Evolutionary conservation across 2,888 invertebrate genomes (phyloP), one percentile per base, ranked within the genome.

Genomic region (Stegophylla sp.): DNA sequence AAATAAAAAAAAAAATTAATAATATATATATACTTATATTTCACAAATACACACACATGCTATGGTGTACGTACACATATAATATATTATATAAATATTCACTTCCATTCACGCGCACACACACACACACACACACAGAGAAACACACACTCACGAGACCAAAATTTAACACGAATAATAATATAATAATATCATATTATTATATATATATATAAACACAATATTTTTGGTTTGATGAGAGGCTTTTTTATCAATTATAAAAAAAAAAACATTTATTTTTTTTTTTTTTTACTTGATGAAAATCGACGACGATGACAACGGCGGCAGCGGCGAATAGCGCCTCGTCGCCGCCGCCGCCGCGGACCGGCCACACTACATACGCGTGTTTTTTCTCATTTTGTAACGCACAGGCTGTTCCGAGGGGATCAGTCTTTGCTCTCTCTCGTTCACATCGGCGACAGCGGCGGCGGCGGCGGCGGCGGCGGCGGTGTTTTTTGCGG

Each of bases 341-440:
- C 67, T 45, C 15, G 20, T 20, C 67, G 48, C 67, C 23, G 76
- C 41, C 53, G 34, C 34, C 56, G 34, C 34, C 15, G 4, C 61
- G 7, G 23, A 9, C 9, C 41, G n/a, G n/a, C 28, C 7, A 34
- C n/a, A 20, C 12, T 34, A n/a, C n/a, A n/a, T 15, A 28, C 53
- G 66, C 43, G 77, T 28, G 56, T 53, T 26, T 67, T 26, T 45
- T n/a, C n/a, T n/a, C 43, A 43, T 63, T 48, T 48, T 48, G 69
- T 69, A 79, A 61, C 76, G 82, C 81, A 61, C 83, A 82, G 77
- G 69, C 82, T 75, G 82, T 73, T 82, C 83, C 82, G 82, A 61
- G 72, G 79, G 76, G 71, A 81, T 84, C 83, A 83, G 84, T 84
- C 83, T 83, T 84, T 82, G 82, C 83, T 84, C 83, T 84, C 84